Conservation (phyloP, 2,888 invertebrate species). For the Uropetala carovei region DNA sequence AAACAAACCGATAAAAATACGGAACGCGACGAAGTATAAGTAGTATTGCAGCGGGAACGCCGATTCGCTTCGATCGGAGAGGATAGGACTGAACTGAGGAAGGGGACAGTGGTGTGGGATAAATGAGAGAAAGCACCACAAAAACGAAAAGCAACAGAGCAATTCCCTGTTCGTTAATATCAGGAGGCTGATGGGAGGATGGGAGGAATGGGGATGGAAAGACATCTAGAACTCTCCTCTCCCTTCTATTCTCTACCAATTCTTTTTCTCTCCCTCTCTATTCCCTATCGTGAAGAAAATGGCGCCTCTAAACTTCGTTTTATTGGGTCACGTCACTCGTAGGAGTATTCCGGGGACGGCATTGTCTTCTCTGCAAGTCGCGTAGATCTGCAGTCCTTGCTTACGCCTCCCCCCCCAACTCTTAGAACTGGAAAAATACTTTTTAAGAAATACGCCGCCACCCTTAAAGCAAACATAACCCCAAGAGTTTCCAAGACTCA, state of each 20-base stretch:
- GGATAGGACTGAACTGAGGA: neutral
- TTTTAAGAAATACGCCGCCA: neutral
- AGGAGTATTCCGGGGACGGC: conserved; percentile 1
- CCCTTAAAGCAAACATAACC: neutral
- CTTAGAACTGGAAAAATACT: neutral
- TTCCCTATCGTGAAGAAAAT: neutral
- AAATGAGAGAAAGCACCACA: conserved; percentile 6
- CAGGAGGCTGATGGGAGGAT: conserved; percentile 12
- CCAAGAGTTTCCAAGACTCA: neutral
- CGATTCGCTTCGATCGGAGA: conserved; percentile 18
- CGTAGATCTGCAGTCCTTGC: neutral
- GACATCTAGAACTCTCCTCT: neutral
- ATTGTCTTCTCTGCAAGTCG: neutral
- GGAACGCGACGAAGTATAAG: neutral
- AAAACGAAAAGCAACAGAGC: conserved; percentile 17
- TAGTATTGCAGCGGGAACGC: neutral
- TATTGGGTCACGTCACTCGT: conserved; percentile 24
- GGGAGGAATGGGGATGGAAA: neutral
- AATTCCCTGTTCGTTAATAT: neutral
- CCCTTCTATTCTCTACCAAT: neutral
- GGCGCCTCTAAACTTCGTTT: conserved; percentile 17
- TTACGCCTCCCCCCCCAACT: neutral
- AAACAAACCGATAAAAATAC: neutral
- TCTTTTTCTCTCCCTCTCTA: neutral
- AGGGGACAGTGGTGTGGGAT: neutral